phyloP scores from a whole-genome alignment of 2,888 invertebrate genomes.

The Nomada ruficornis region DNA sequence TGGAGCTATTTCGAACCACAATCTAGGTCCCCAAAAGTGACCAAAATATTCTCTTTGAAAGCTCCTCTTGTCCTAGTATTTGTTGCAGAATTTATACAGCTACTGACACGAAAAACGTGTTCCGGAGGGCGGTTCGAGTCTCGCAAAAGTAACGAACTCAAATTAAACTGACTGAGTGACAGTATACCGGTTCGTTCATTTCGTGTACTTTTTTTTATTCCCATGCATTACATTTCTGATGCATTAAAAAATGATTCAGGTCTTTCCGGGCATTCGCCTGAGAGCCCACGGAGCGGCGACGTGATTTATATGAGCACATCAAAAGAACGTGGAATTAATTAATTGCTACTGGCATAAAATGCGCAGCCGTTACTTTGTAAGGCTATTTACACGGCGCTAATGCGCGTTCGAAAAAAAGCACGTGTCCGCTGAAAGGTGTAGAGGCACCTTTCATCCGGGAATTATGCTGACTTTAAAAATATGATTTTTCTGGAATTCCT shows the following conservation, averaged over 20 bases:
- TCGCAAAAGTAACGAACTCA: slow-evolving; percentile 34
- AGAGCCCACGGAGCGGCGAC: slow-evolving; percentile 42
- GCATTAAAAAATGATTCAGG: slow-evolving; percentile 52
- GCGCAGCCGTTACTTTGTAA: slow-evolving; percentile 28
- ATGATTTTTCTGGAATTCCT: slow-evolving; percentile 6
- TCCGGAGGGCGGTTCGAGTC: slow-evolving; percentile 13
- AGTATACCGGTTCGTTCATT: background rate
- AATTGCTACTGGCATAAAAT: slow-evolving; percentile 42
- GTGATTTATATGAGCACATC: slow-evolving; percentile 62
- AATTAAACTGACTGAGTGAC: slow-evolving; percentile 36
- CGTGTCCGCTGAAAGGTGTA: background rate
- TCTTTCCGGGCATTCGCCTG: slow-evolving; percentile 16
- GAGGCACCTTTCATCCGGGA: slow-evolving; percentile 4
- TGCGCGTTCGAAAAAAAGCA: slow-evolving; percentile 27
- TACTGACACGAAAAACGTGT: slow-evolving; percentile 3
- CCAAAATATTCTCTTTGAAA: slow-evolving; percentile 8
- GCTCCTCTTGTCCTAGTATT: slow-evolving; percentile 11
- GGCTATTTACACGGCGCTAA: slow-evolving; percentile 30
- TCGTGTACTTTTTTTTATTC: background rate
- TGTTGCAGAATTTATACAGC: background rate
- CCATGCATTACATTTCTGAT: slow-evolving; percentile 47
- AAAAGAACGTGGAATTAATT: slow-evolving; percentile 62
- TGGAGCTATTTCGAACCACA: background rate
- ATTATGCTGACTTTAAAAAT: background rate
- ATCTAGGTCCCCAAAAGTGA: background rate